Base-by-base conservation (phyloP, 1,140 invertebrate genomes). In the Drosophila nebulosa region DNA sequence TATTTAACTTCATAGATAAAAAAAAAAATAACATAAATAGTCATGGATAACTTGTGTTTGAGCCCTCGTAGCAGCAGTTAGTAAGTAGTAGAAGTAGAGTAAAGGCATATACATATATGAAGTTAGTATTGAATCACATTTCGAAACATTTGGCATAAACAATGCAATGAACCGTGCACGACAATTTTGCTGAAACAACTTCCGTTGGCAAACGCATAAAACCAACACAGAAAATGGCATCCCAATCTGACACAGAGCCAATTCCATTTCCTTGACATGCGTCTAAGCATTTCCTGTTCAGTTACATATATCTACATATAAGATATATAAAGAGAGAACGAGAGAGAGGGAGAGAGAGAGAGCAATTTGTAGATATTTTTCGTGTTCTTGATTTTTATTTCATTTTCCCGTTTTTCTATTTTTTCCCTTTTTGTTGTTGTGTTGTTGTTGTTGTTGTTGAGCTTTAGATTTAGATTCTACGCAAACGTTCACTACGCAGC, bases 131-230 rank as follows among this genome's bases (percentile, higher is more conserved):
- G 7, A 76, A 69, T 79, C 64, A 64, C 55, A 68, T 42, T 68
- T 56, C 80, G 79, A 79, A 73, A 72, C 78, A 76, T 64, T 69
- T 58, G 62, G 81, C 77, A 84, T 80, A 80, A 80, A 80, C 78
- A 79, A 79, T 77, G 78, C 73, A 77, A 69, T 84, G 79, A 85
- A 69, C 72, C 80, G 65, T 74, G 53, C 65, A 63, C 59, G 18
- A 70, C 77, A 68, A 70, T 80, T 67, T 69, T 67, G 59, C 76
- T 79, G 72, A 63, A 77, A 72, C 72, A 81, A 77, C 78, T 71
- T 65, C 50, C 71, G 61, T 21, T 56, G 27, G 61, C 59, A 83
- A 66, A 65, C 76, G 46, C 73, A 66, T 39, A 52, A 22, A 22
- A 58, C n/a, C 21, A 35, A 24, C n/a, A 26, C 21, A 24, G 35